Evolutionary conservation across 2,797 vertebrate genomes (phyloP).

Genomic region (Aplochiton taeniatus): DNA sequence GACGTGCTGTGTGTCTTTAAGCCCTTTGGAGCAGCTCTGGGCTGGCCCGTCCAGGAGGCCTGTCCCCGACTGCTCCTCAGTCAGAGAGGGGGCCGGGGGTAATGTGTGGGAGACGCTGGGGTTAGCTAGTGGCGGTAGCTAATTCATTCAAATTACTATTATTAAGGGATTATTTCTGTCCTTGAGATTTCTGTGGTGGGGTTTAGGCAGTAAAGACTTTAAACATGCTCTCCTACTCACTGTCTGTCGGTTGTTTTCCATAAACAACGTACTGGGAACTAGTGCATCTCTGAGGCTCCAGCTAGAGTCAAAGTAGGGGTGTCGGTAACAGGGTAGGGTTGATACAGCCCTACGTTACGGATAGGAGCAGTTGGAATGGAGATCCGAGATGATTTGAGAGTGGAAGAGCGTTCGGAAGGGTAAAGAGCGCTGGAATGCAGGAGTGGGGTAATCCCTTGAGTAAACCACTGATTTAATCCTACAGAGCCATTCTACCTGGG

Average conservation of each 20-base stretch:
- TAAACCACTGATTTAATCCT: slow-evolving; percentile 22
- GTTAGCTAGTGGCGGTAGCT: slow-evolving; percentile 46
- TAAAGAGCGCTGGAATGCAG: slow-evolving; percentile 5
- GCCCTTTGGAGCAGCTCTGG: slow-evolving; percentile 27
- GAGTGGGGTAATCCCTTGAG: slow-evolving; percentile 19
- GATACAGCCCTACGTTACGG: too few relatives aligned
- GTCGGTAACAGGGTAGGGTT: too few relatives aligned
- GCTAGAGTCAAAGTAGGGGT: too few relatives aligned
- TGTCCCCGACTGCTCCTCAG: slow-evolving; percentile 22
- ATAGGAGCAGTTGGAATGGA: too few relatives aligned
- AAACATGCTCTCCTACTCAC: background rate
- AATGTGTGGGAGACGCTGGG: slow-evolving; percentile 34
- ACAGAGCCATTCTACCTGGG: background rate
- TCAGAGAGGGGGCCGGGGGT: slow-evolving; percentile 31
- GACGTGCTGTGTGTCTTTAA: slow-evolving; percentile 20
- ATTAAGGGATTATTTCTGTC: slow-evolving; percentile 75
- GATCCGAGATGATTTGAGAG: too few relatives aligned
- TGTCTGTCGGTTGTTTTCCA: background rate
- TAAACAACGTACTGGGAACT: background rate
- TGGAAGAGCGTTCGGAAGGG: background rate
- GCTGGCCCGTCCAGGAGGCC: slow-evolving; percentile 21
- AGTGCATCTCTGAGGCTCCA: too few relatives aligned
- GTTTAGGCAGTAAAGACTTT: background rate
- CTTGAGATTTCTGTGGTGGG: slow-evolving; percentile 53
- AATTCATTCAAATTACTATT: slow-evolving; percentile 68